phyloP scores from a whole-genome alignment of 2,888 invertebrate genomes.

The Lasioglossum zephyrum region DNA sequence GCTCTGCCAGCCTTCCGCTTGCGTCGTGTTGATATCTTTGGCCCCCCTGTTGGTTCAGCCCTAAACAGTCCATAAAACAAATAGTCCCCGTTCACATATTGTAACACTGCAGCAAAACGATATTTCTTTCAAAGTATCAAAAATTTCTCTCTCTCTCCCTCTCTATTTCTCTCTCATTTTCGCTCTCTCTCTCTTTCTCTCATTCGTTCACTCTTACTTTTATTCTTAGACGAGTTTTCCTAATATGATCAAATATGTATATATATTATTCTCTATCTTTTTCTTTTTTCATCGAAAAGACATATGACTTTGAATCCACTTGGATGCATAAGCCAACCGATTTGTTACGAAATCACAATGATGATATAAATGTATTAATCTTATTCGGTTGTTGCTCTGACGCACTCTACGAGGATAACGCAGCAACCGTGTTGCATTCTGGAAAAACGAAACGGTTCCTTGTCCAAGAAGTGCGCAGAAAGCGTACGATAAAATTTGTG shows the following conservation, averaged over 20 bases:
- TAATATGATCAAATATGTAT: neutral
- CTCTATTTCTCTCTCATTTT: too few species aligned
- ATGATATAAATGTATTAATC: neutral
- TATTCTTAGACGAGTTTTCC: constrained; percentile 13
- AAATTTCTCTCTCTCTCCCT: constrained; percentile 5
- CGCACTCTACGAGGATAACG: neutral
- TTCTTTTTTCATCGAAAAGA: neutral
- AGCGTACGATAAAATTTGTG: neutral
- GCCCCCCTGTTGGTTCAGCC: constrained; percentile 87
- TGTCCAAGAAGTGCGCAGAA: neutral
- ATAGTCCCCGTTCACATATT: constrained; percentile 81
- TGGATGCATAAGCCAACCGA: neutral
- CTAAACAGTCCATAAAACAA: constrained; percentile 86
- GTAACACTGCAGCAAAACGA: constrained; percentile 60
- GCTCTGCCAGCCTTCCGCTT: constrained; percentile 84
- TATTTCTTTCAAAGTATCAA: constrained; percentile 27
- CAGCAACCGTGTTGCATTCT: neutral
- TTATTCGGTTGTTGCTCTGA: constrained; percentile 6
- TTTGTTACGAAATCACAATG: neutral
- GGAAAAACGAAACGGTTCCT: neutral
- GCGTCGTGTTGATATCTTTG: constrained; percentile 86
- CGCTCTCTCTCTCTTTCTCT: neutral
- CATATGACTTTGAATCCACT: neutral
- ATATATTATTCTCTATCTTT: neutral
- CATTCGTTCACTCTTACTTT: neutral